Evolutionary conservation across 2,797 vertebrate genomes (phyloP), one percentile per base, ranked within the genome.

Genomic region (Coregonus sp.): DNA sequence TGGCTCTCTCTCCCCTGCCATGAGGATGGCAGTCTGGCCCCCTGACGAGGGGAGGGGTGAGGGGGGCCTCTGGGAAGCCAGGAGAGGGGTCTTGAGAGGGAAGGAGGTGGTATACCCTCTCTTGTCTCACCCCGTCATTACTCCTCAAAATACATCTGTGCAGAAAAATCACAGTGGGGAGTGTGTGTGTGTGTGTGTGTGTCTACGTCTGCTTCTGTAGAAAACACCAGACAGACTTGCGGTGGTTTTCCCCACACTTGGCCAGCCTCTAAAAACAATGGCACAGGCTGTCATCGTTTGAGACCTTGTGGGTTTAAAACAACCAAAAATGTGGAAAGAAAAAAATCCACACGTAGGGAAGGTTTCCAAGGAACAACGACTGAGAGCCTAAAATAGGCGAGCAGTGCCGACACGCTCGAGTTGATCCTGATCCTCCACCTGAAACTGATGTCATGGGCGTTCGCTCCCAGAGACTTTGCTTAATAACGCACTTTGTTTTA

Each of bases 71-170:
- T 25, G 73, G 33, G 59, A 31, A 51, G 40, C 12, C 5, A 25
- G 29, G 16, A 14, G 25, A 73, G 25, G 35, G 1, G 52, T 40
- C 33, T 71, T 59, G 31, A 35, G 74, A 11, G 37, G 68, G 1
- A 61, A 11, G 40, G 12, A 51, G 75, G 75, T 51, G 61, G 40
- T 35, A 29, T 63, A 31, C 3, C 67, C n/a, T 68, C 67, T 75
- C 67, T 75, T 71, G 25, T 68, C 71, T 76, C 72, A 74, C 54
- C 66, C 75, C 50, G 47, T 78, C 72, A 82, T 79, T 79, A 79
- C 70, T 66, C 68, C 61, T 47, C 59, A 61, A 25, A 16, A 40
- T 75, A 37, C 78, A 82, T 80, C 73, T 63, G 75, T 77, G 72
- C 51, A 35, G 25, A 68, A 66, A 6, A 25, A 47, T 29, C 33